These are phyloP conservation scores for Chondrosia reniformis DNA, from an alignment of 37 sponge, comb jelly and placozoan genomes.

Conservation along the genomic window DNA sequence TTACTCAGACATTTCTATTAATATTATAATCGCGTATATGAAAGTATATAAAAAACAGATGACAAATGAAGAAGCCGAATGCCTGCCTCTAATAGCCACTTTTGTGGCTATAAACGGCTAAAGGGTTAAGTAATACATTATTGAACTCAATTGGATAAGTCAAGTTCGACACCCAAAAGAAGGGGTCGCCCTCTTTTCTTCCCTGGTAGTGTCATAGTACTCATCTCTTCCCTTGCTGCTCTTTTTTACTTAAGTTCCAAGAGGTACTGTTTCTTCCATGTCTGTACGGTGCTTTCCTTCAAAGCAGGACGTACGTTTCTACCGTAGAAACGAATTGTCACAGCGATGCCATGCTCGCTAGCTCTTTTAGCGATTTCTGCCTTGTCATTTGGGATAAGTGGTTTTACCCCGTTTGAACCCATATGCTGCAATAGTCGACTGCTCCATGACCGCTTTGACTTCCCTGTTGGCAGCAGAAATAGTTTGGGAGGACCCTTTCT, in stretches of 20 bases:
- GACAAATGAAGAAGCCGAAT: no score
- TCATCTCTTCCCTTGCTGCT: constrained; percentile 9
- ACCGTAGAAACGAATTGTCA: constrained; percentile 8
- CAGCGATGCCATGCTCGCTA: constrained; percentile 13
- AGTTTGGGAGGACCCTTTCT: constrained; percentile 18
- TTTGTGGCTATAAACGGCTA: no score
- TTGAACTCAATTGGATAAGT: constrained; percentile 8
- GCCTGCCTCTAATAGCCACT: no score
- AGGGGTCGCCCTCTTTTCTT: constrained; percentile 24
- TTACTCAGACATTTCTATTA: no score
- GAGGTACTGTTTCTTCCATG: constrained; percentile 21
- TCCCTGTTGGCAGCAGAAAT: constrained; percentile 19
- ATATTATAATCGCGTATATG: no score
- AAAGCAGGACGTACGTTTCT: background rate
- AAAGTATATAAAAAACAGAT: no score
- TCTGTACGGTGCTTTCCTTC: constrained; percentile 16
- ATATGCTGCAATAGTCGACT: background rate
- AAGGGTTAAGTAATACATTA: constrained; percentile 10
- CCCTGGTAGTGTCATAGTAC: background rate
- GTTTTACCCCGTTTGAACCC: background rate
- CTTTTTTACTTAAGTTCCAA: constrained; percentile 1
- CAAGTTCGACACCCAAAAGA: constrained; percentile 11
- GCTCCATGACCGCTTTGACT: constrained; percentile 12
- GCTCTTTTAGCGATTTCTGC: constrained; percentile 18
- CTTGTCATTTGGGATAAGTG: background rate